phyloP scores from a whole-genome alignment of 2,797 vertebrate species.

The Trichosurus vulpecula region DNA sequence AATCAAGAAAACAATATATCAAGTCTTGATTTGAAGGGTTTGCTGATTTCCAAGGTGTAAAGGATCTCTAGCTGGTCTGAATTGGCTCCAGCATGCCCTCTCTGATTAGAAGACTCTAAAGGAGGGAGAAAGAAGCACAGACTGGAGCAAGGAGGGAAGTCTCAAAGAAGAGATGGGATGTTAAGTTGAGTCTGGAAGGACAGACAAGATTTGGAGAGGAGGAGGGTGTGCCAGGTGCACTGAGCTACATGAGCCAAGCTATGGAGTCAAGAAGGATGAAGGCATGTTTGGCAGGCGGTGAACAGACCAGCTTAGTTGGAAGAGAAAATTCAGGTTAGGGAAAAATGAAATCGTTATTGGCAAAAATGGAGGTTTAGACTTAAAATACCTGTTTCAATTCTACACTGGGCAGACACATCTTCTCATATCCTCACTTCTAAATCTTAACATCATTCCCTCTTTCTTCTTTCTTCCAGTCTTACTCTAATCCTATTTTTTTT shows the following conservation, averaged over 20 bases:
- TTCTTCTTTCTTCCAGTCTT: too few relatives aligned
- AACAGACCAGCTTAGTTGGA: not conserved
- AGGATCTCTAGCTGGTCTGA: not conserved
- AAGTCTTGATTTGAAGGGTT: not conserved
- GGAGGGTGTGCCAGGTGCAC: not conserved
- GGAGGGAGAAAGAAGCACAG: not conserved
- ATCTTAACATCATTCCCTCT: too few relatives aligned
- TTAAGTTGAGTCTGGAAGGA: not conserved
- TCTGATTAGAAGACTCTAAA: not conserved
- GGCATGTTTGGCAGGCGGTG: not conserved
- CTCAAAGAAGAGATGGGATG: not conserved
- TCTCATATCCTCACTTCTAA: too few relatives aligned
- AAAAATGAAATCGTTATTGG: too few relatives aligned
- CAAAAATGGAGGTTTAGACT: too few relatives aligned
- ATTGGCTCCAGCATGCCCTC: not conserved
- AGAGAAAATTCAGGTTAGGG: too few relatives aligned
- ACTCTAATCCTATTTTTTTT: too few relatives aligned
- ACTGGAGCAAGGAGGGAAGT: not conserved
- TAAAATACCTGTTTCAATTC: too few relatives aligned
- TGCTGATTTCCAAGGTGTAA: not conserved
- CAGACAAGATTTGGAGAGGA: not conserved
- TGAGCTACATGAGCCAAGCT: not conserved
- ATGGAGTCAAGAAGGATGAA: not conserved
- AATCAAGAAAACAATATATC: too few relatives aligned
- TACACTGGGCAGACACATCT: not conserved